These are phyloP conservation scores for Thymallus thymallus DNA, from an alignment of 2,113 vertebrate species.

Conservation along the genomic window DNA sequence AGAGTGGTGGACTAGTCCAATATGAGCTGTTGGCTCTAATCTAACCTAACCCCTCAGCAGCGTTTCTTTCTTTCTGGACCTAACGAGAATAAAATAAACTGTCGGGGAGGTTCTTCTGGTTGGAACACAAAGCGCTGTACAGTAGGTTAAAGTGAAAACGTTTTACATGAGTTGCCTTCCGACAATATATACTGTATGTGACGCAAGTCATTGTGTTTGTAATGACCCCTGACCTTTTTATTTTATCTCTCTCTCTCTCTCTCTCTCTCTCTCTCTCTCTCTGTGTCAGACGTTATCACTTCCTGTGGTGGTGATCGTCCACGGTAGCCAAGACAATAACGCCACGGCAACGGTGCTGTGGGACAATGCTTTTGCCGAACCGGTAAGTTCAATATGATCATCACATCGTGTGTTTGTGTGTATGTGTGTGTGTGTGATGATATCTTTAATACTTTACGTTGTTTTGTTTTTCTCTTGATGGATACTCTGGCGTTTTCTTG, in stretches of 20 bases:
- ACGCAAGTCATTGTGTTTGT: neutral
- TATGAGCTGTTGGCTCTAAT: too few species aligned
- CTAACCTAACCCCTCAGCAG: too few species aligned
- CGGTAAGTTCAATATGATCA: slow-evolving; percentile 73
- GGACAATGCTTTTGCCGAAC: slow-evolving; percentile 96
- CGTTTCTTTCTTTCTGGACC: too few species aligned
- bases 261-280: neutral
- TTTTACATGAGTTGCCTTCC: too few species aligned
- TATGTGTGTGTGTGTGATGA: slow-evolving; percentile 28
- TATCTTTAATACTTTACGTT: neutral
- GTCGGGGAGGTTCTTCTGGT: too few species aligned
- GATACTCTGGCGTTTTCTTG: neutral
- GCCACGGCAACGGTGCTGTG: slow-evolving; percentile 94
- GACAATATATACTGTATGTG: too few species aligned
- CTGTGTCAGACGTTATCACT: slow-evolving; percentile 85
- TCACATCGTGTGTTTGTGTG: slow-evolving; percentile 52
- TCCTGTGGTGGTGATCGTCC: slow-evolving; percentile 96
- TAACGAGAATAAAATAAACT: too few species aligned
- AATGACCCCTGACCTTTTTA: neutral
- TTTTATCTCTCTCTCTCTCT: neutral
- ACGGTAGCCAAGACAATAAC: slow-evolving; percentile 97
- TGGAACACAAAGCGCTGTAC: too few species aligned
- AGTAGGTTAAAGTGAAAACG: too few species aligned
- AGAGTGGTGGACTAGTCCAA: too few species aligned
- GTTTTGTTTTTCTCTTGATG: neutral